A percentile compares a stretch with the other conserved stretches of the same genome.
These are phyloP conservation scores for Xiphophorus hellerii DNA, from an alignment of 2,113 vertebrate genomes.

Conservation along the genomic window DNA sequence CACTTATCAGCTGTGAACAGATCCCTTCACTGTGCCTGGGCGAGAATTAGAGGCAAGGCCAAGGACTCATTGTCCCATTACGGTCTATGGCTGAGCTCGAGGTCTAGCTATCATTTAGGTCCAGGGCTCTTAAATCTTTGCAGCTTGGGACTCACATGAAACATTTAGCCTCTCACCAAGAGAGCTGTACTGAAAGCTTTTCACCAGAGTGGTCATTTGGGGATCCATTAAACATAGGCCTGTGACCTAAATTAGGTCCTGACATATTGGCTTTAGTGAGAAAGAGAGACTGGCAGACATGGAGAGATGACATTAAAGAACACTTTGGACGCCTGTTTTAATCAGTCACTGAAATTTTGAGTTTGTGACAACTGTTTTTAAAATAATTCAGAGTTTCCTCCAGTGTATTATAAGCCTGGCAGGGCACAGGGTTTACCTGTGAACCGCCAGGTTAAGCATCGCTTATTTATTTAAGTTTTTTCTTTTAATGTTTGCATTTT, in stretches of 20 bases:
- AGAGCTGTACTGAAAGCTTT: slow-evolving; percentile 57
- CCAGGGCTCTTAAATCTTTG: slow-evolving; percentile 70
- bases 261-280: slow-evolving; percentile 46
- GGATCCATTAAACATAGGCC: slow-evolving; percentile 72
- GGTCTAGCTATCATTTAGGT: slow-evolving; percentile 66
- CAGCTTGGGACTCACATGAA: slow-evolving; percentile 67
- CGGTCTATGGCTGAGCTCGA: slow-evolving; percentile 34
- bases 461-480: too few relatives aligned
- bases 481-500: too few relatives aligned
- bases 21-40: slow-evolving; percentile 57
- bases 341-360: slow-evolving; percentile 60
- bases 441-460: too few relatives aligned
- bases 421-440: too few relatives aligned
- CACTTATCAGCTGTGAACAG: slow-evolving; percentile 75
- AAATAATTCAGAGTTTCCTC: background rate
- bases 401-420: too few relatives aligned
- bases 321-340: slow-evolving; percentile 50
- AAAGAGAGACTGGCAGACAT: slow-evolving; percentile 24
- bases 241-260: slow-evolving; percentile 69
- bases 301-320: slow-evolving; percentile 50
- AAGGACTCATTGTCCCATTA: slow-evolving; percentile 57
- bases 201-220: slow-evolving; percentile 45
- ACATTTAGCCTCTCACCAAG: slow-evolving; percentile 66
- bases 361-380: slow-evolving; percentile 21
- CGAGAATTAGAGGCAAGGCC: slow-evolving; percentile 63